These are phyloP conservation scores for Scaptomyza caliginosa DNA, from an alignment of 2,888 invertebrate species.

Conservation along the genomic window DNA sequence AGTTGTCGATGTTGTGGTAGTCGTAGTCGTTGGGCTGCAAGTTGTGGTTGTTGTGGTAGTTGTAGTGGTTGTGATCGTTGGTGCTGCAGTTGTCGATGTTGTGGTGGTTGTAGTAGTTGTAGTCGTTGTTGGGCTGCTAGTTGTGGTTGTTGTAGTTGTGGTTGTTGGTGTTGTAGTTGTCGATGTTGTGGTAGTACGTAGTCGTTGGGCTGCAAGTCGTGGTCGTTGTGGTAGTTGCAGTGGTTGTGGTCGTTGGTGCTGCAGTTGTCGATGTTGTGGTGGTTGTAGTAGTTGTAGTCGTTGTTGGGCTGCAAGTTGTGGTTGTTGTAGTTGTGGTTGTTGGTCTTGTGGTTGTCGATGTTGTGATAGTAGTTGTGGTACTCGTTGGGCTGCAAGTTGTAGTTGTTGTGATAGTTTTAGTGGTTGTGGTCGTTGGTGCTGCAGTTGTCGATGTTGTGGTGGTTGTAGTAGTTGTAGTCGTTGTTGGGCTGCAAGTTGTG, in stretches of 20 bases:
- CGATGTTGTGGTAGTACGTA: constrained; percentile 16
- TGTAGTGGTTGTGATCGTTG: background rate
- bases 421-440: background rate
- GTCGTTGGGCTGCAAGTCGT: constrained; percentile 8
- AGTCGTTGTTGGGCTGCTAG: constrained; percentile 2
- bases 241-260: background rate
- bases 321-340: constrained; percentile 23
- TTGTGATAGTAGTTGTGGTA: background rate
- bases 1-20: background rate
- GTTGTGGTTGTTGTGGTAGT: constrained; percentile 18
- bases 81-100: background rate
- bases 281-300: constrained; percentile 18
- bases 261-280: constrained; percentile 8
- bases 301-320: background rate
- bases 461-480: constrained; percentile 3
- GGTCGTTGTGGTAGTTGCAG: constrained; percentile 14
- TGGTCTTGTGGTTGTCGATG: constrained; percentile 13
- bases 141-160: background rate
- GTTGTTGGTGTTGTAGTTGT: constrained; percentile 6
- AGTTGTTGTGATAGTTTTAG: constrained; percentile 9
- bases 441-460: constrained; percentile 3
- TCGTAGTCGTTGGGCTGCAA: constrained; percentile 2
- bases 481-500: constrained; percentile 10
- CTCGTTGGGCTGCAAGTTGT: background rate
- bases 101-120: constrained; percentile 7